Evolutionary conservation across 37 sponge, comb jelly and placozoan genomes (phyloP), one percentile per base, ranked within the genome.

Genomic region (Lycopodina hypogea): DNA sequence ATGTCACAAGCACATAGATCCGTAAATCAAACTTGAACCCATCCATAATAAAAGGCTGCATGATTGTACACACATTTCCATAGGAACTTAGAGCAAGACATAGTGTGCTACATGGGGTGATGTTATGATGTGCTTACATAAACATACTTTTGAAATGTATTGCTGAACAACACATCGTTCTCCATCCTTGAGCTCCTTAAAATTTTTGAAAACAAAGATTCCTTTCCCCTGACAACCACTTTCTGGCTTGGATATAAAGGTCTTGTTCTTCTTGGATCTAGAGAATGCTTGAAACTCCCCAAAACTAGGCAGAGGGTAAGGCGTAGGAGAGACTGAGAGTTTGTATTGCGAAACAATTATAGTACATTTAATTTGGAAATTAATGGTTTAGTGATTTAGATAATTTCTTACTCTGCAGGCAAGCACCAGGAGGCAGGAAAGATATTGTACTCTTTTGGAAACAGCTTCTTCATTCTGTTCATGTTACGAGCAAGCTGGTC

Each of bases 11-110:
- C 32, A 99, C 97, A 80, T 99, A 99, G 22, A 99, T 85, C 22
- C 99, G 86, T 2, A 96, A 79, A 51, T 99, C 99, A 77, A 99
- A 96, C 84, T 99, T 99, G 83, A 90, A 96, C 63, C 85, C 87
- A 82, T 99, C 99, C 3, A 99, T 75, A 1, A 92, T 71, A 71
- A 99, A 90, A 15, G 99, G 96, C 97, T 99, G 72, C 12, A 78
- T 7, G 29, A 33, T 30, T 29, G 51, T 55, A 40, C 14, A 62
- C 29, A 19, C 45, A 53, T 7, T 59, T 28, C 4, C 18, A 28
- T 59, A 28, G 60, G 60, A 17, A 28, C 28, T 12, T 59, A 59
- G 17, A 53, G 28, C 12, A 17, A 26, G 4, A 45, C 9, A 45
- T 45, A 45, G 8, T 9, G 4, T 12, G 48, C 9, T 45, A 45